Evolutionary conservation across 2,797 vertebrate species (phyloP), one percentile per base, ranked within the genome.

Genomic region (Thaleichthys pacificus): DNA sequence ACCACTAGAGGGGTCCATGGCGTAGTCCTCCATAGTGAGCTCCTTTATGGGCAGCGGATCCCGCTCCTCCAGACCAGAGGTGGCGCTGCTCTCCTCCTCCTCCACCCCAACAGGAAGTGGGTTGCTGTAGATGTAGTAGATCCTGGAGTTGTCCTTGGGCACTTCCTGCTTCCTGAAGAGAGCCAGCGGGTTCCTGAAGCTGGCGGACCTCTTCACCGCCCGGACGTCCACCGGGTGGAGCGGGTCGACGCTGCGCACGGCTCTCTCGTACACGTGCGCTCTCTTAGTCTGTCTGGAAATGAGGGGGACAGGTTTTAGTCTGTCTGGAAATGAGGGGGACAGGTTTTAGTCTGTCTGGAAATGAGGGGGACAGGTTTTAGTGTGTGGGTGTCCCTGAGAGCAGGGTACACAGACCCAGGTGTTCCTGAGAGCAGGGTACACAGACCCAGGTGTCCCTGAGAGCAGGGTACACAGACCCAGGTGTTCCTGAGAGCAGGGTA

Each of bases 81-180:
- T 49, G 3, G 57, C 24, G 47, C 32, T 58, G 6, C 89, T 85
- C 0, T 90, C 89, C 38, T 93, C 89, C 38, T 93, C 90, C 65
- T 87, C 88, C 61, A 85, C 57, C n/a, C 88, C 88, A 0, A 92
- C 77, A 3, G 91, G 86, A 75, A 90, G 84, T 0, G 92, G 92
- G 82, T 94, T 93, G 62, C 88, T 92, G 82, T 93, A 93, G 81
- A 93, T 94, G 84, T 91, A 94, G 70, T 91, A 94, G 88, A 93
- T 91, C 51, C 75, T 78, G 35, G 89, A 85, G 82, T 87, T 85
- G 77, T 91, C 87, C 69, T 81, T 86, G 0, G 79, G 68, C 2
- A 62, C 47, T 21, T 90, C 86, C 1, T 82, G 68, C 69, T 79
- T 84, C 61, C 80, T 89, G 80, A 92, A 84, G 73, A 89, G 79